Evolutionary conservation across 2,797 vertebrate genomes (phyloP), one percentile per base, ranked within the genome.

Genomic region (Chelonia mydas): DNA sequence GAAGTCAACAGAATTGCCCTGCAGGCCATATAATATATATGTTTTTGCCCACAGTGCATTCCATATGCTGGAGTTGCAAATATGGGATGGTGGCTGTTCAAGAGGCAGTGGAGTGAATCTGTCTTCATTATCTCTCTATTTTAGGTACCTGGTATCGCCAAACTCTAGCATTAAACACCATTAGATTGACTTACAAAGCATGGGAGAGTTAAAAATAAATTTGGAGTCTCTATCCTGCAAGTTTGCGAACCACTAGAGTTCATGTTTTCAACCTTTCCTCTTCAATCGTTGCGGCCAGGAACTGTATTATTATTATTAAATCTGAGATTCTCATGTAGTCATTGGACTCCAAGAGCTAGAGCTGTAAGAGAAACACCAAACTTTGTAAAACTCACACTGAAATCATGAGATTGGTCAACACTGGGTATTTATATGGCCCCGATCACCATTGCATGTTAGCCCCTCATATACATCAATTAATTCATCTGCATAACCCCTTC

Each of bases 281-380:
- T 59, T 65, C 33, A 78, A 23, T 9, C 53, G 10, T 1, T 37
- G 80, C 74, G 89, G 61, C 5, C 82, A 41, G 47, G 82, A 79
- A 90, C 25, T 1, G 1, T 25, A 53, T 55, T 85, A 41, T 55
- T 85, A 41, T 77, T 9, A 25, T 33, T 91, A 41, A 31, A 11
- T 68, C 0, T 79, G 13, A 2, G 5, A 3, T 6, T 17, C 72
- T 74, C 72, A 45, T 88, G 45, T 49, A 11, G 6, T 37, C 16
- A 65, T 57, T 61, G 77, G 6, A 57, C 87, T 87, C 23, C 85
- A 33, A 23, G 86, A 83, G 8, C 51, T 54, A 91, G 17, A 5
- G 1, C 59, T 80, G 0, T 0, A 1, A 68, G 80, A 31, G 77
- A 81, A 83, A 23, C 0, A 45, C 49, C 0, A 2, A 0, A 81